Percentiles rank a stretch among this genome's conserved stretches.
Conservation (phyloP, 2,113 vertebrate genomes). For the Odocoileus hemionus region DNA sequence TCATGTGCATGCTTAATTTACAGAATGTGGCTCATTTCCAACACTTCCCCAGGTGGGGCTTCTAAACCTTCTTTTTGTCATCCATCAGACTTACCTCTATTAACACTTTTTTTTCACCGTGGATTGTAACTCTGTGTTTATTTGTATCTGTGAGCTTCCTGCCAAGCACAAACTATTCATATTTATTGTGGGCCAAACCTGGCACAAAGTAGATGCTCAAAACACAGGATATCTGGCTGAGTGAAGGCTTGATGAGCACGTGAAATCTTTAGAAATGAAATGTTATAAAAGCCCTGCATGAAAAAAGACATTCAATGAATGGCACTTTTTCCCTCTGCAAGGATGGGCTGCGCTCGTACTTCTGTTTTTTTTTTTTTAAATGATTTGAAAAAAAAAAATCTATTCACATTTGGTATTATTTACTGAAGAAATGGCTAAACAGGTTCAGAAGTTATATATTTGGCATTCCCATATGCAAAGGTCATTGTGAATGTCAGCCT, state of each 20-base stretch:
- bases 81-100: not conserved
- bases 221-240: constrained; percentile 23
- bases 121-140: not conserved
- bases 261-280: constrained; percentile 31
- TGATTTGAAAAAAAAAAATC: not conserved
- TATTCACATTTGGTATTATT: not conserved
- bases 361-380: not conserved
- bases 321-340: accelerated
- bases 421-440: not conserved
- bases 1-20: not conserved
- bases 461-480: not conserved
- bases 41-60: not conserved
- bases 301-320: constrained; percentile 9
- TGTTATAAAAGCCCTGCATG: not conserved
- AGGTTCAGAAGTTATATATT: not conserved
- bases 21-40: not conserved
- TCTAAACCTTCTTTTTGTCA: not conserved
- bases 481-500: not conserved
- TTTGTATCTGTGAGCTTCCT: not conserved
- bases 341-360: not conserved
- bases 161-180: not conserved
- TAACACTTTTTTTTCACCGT: not conserved
- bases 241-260: not conserved
- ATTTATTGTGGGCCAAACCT: not conserved
- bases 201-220: constrained; percentile 38